phyloP scores from a whole-genome alignment of 2,113 vertebrate species.

The Hystrix brachyura region DNA sequence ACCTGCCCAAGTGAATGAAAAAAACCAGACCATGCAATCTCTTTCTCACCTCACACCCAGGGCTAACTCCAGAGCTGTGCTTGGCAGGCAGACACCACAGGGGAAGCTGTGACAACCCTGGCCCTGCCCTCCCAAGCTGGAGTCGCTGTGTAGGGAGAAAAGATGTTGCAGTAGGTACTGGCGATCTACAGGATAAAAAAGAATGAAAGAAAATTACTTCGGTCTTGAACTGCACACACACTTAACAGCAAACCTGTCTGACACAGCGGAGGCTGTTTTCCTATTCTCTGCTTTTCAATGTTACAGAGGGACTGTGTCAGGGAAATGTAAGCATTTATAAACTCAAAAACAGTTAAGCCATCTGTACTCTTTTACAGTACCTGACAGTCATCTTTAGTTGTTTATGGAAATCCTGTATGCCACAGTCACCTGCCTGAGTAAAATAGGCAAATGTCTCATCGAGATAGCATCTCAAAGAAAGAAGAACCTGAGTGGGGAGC shows the following conservation, averaged over 20 bases:
- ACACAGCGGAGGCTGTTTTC: constrained; percentile 82
- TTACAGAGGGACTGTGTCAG: constrained; percentile 38
- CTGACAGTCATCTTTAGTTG: constrained; percentile 78
- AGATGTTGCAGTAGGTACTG: constrained; percentile 95
- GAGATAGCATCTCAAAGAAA: constrained; percentile 48
- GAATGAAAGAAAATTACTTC: constrained; percentile 94
- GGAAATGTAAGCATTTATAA: constrained; percentile 18
- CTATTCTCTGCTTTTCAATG: constrained; percentile 84
- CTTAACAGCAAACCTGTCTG: constrained; percentile 91
- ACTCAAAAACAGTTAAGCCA: constrained; percentile 56
- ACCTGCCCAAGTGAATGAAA: constrained; percentile 89
- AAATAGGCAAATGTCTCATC: constrained; percentile 55
- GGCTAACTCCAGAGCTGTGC: constrained; percentile 94
- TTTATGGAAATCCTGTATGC: constrained; percentile 58
- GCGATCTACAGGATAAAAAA: constrained; percentile 94
- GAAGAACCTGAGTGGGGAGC: neutral
- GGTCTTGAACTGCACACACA: constrained; percentile 91
- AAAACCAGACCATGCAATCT: constrained; percentile 94
- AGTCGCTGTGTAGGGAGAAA: constrained; percentile 95
- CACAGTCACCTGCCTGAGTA: constrained; percentile 81
- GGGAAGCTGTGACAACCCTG: constrained; percentile 93
- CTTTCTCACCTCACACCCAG: constrained; percentile 95
- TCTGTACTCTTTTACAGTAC: constrained; percentile 67
- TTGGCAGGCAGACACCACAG: constrained; percentile 95
- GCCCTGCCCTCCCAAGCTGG: constrained; percentile 94